Conservation (phyloP, 2,888 invertebrate species). For the Hypomecis atomaria region DNA sequence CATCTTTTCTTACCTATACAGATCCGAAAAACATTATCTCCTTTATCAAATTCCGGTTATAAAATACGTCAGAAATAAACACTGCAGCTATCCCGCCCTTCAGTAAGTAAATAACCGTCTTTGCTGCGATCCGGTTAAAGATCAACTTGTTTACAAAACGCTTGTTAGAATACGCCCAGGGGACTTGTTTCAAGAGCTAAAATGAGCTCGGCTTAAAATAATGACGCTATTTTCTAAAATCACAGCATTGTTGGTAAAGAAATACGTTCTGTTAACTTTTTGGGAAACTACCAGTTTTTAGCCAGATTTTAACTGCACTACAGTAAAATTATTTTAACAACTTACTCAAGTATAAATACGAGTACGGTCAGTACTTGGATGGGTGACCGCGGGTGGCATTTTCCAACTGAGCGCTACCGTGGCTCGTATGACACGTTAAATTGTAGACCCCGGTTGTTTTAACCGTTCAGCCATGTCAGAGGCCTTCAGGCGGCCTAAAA, state of each 20-base stretch:
- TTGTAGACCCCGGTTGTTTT: too few relatives aligned
- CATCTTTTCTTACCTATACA: too few relatives aligned
- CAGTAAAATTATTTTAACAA: not conserved
- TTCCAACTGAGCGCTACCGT: too few relatives aligned
- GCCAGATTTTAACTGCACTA: not conserved
- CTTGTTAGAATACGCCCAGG: slow-evolving; percentile 50
- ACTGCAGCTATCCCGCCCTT: not conserved
- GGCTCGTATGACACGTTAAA: too few relatives aligned
- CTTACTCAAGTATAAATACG: too few relatives aligned
- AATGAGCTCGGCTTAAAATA: slow-evolving; percentile 53
- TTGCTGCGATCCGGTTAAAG: slow-evolving; percentile 47
- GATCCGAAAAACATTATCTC: too few relatives aligned
- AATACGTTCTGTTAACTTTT: slow-evolving; percentile 1
- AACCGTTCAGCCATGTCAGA: too few relatives aligned
- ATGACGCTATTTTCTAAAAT: slow-evolving; percentile 49
- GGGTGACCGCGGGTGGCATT: too few relatives aligned
- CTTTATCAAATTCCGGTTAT: too few relatives aligned
- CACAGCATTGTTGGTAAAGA: slow-evolving; percentile 37
- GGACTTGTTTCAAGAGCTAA: slow-evolving; percentile 53
- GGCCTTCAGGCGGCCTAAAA: too few relatives aligned
- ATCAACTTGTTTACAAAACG: slow-evolving; percentile 52
- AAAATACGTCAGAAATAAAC: slow-evolving; percentile 4
- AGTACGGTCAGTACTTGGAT: too few relatives aligned
- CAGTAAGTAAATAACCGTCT: slow-evolving; percentile 32
- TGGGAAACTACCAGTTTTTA: not conserved